Percentiles rank a stretch among this genome's conserved stretches.
Evolutionary conservation across 1,140 invertebrate genomes (phyloP).

Genomic region (Apis laboriosa): DNA sequence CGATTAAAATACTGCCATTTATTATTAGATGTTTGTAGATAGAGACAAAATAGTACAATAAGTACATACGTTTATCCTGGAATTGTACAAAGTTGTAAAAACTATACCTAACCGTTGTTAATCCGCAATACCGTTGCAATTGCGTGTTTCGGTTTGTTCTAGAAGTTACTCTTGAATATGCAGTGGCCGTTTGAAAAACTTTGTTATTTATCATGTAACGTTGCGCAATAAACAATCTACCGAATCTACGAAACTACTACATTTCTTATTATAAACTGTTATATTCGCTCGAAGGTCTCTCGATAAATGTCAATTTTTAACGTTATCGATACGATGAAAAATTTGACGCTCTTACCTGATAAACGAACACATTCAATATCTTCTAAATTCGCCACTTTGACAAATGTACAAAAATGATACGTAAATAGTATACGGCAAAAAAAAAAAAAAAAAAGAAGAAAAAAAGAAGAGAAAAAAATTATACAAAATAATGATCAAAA

Average conservation of each 20-base stretch:
- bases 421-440: background rate
- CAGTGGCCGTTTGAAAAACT: background rate
- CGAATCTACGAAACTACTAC: background rate
- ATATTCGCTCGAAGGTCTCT: background rate
- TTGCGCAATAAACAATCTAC: constrained; percentile 20
- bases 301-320: background rate
- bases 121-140: background rate
- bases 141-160: constrained; percentile 1
- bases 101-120: constrained; percentile 11
- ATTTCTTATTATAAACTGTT: background rate
- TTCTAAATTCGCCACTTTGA: background rate
- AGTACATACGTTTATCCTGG: background rate
- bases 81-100: background rate
- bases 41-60: background rate
- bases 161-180: background rate
- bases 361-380: constrained; percentile 5
- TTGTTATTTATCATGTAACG: constrained; percentile 13
- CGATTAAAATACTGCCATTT: constrained; percentile 24
- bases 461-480: background rate
- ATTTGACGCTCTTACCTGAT: constrained; percentile 20
- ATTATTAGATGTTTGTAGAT: background rate
- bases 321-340: constrained; percentile 2
- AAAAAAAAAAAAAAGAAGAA: background rate
- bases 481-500: constrained; percentile 11
- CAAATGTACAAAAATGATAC: background rate